Evolutionary conservation across 2,888 invertebrate species (phyloP).

Genomic region (Ophion slaviceki): DNA sequence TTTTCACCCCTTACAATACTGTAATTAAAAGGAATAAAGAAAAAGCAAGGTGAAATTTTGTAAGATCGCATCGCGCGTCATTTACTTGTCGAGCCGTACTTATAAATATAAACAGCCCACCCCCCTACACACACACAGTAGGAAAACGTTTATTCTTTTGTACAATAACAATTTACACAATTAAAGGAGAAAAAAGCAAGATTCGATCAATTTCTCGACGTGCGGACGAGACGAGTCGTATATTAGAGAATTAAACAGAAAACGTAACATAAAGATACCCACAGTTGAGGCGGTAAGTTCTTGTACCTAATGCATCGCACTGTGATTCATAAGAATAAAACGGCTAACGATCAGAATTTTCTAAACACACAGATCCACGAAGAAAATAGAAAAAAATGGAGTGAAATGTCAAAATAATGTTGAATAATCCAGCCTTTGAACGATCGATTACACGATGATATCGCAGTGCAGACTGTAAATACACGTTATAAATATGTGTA

Average conservation of each 20-base stretch:
- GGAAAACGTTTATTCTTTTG: conserved; percentile 60
- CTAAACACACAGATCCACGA: conserved; percentile 28
- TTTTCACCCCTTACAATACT: conserved; percentile 35
- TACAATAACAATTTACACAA: conserved; percentile 59
- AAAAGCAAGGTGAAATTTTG: conserved; percentile 50
- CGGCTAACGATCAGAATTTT: conserved; percentile 53
- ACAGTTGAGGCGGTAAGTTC: conserved; percentile 65
- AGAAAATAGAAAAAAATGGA: conserved; percentile 23
- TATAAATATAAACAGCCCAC: conserved; percentile 41
- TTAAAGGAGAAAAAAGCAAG: conserved; percentile 16
- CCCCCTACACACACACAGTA: neutral
- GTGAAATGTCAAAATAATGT: conserved; percentile 30
- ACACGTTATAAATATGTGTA: conserved; percentile 66
- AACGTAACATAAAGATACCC: conserved; percentile 28
- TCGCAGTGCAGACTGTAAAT: conserved; percentile 65
- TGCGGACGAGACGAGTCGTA: conserved; percentile 50
- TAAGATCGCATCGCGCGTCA: conserved; percentile 44
- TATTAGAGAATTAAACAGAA: conserved; percentile 22
- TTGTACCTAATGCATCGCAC: conserved; percentile 68
- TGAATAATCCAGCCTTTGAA: conserved; percentile 57
- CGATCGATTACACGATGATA: conserved; percentile 60
- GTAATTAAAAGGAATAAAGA: conserved; percentile 29
- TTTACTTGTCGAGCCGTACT: conserved; percentile 55
- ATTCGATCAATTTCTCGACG: neutral
- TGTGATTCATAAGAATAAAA: conserved; percentile 65